Conservation (phyloP, 2,113 vertebrate genomes). For the Chauna torquata region DNA sequence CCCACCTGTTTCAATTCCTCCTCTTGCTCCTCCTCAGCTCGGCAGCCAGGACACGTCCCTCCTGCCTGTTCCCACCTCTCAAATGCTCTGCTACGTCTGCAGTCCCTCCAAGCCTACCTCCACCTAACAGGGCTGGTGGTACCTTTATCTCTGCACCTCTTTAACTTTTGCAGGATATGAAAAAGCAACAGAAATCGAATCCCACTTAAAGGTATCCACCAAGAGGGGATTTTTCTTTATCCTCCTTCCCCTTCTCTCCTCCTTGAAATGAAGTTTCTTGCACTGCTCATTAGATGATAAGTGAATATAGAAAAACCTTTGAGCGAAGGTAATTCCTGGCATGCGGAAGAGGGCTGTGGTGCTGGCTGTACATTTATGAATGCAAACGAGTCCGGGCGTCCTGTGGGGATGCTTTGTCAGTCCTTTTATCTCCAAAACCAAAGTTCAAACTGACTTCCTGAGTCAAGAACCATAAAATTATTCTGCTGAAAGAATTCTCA, state of each 20-base stretch:
- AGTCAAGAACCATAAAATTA: constrained; percentile 72
- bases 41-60: accelerated
- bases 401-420: constrained; percentile 71
- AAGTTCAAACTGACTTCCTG: constrained; percentile 71
- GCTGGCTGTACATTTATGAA: constrained; percentile 64
- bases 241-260: constrained; percentile 38
- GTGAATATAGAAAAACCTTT: constrained; percentile 63
- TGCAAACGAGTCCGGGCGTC: constrained; percentile 61
- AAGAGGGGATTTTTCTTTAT: background rate
- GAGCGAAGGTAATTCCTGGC: constrained; percentile 69
- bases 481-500: constrained; percentile 59
- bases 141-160: constrained; percentile 4
- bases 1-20: background rate
- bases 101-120: background rate
- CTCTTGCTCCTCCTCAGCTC: background rate
- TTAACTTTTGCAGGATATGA: background rate
- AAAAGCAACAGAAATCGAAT: constrained; percentile 44
- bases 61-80: background rate
- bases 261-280: constrained; percentile 68
- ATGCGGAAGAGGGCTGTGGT: constrained; percentile 36
- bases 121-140: background rate
- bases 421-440: constrained; percentile 72
- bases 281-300: constrained; percentile 73
- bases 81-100: background rate
- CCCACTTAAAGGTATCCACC: constrained; percentile 35